Evolutionary conservation across 1,140 invertebrate genomes (phyloP), one percentile per base, ranked within the genome.

Genomic region (Bombus ignitus): DNA sequence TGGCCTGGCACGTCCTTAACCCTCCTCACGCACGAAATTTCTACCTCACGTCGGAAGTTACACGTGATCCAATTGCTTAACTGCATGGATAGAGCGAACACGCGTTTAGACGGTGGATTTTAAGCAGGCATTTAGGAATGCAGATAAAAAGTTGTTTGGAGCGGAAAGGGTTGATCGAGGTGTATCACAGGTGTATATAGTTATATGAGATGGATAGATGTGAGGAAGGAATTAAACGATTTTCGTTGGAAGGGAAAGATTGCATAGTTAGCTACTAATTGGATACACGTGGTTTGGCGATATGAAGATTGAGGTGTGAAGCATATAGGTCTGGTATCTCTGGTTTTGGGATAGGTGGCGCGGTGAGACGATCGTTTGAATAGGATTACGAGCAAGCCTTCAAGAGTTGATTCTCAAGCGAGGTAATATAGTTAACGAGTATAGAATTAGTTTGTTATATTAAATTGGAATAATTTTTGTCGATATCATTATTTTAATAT

Each of bases 21-120:
- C 78, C 66, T 68, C 28, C 44, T 68, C 86, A 72, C 47, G 77
- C 85, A 81, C 25, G 39, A 87, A 84, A 83, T 87, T 77, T 81
- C 68, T 44, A 53, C 71, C 74, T 71, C 62, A n/a, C 42, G 75
- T 71, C 44, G 32, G 28, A 47, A 87, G 32, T 32, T 28, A 35
- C 39, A 47, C 39, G 22, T 6, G 70, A 66, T 74, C 84, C 71
- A 68, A 57, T 47, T 71, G 37, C 32, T 32, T 35, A 37, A n/a
- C 18, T n/a, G 59, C 59, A n/a, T 13, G 57, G 37, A 59, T n/a
- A 44, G 66, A 37, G 15, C 53, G 12, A 65, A 28, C 42, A 28
- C 28, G n/a, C 18, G 71, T 73, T 73, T 47, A 32, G n/a, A 42
- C 5, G 12, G 10, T 15, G 12, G 35, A 70, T 32, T 66, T 8